Base-by-base conservation (phyloP, 2,888 invertebrate species). In the Lasioglossum vierecki region DNA sequence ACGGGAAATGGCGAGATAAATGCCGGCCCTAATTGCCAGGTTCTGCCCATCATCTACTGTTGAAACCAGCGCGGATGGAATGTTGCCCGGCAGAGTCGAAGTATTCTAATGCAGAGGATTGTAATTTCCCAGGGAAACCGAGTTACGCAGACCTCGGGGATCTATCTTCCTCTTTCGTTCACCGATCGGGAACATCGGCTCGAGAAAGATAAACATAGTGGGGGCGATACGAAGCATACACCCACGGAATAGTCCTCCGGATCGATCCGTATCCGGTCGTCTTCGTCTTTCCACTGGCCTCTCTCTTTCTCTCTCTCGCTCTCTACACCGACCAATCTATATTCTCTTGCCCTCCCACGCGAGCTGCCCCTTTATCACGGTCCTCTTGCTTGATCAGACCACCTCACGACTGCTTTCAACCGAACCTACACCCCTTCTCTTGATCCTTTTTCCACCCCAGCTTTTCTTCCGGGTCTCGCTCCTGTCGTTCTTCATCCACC, bases 181-280 rank as follows among this genome's bases (percentile, higher is more conserved):
- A 3, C 26, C 5, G 26, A 35, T 39, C 49, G 18, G 71, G 49
- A 11, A 44, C 73, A 30, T 72, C n/a, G 53, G 74, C 57, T 2
- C 46, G 60, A 83, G 22, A n/a, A 39, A 39, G 68, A 39, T 22
- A 68, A 39, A 39, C 35, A 68, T 30, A 63, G 63, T 15, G 41
- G n/a, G n/a, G 35, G 13, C 18, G 72, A 80, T 73, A 70, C 41
- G 70, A 44, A 66, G 57, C 74, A 30, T 18, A 60, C 82, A 75
- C 80, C 89, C 82, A 86, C 82, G 82, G 77, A 74, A 76, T 60
- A 72, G 79, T 71, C 76, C 83, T 82, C 78, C 26, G 84, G 79
- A 90, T 91, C 88, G 92, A 91, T 91, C 91, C 85, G 77, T 73
- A 80, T 87, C 78, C 39, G 30, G 60, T 57, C 77, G 70, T 83